These are phyloP conservation scores for Nymphalis polychloros DNA, from an alignment of 2,888 invertebrate genomes.

Conservation along the genomic window DNA sequence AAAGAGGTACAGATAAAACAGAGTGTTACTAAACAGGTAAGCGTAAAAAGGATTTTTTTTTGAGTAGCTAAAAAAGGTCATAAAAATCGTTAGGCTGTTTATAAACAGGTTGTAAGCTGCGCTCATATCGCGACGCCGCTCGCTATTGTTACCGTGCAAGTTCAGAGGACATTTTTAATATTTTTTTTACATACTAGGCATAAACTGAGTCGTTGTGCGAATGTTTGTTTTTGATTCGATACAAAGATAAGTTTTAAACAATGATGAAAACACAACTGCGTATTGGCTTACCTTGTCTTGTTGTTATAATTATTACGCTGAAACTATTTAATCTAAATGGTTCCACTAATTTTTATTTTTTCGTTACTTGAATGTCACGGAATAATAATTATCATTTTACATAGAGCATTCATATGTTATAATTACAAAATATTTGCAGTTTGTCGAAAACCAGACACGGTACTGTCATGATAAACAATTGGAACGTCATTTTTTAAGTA, in stretches of 20 bases:
- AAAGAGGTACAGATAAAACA: neutral
- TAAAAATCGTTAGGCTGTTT: slow-evolving; percentile 56
- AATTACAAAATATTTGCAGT: too few species aligned
- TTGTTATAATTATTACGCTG: too few species aligned
- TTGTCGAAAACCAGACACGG: too few species aligned
- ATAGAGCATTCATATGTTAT: too few species aligned
- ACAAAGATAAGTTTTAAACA: neutral
- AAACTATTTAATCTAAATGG: too few species aligned
- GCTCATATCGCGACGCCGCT: slow-evolving; percentile 27
- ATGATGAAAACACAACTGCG: neutral
- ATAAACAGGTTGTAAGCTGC: slow-evolving; percentile 45
- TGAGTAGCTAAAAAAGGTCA: slow-evolving; percentile 27
- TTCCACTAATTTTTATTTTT: too few species aligned
- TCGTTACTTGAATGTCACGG: too few species aligned
- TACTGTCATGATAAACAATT: too few species aligned
- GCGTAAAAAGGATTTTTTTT: neutral
- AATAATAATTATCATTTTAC: too few species aligned
- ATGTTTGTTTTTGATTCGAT: neutral
- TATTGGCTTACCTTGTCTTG: neutral
- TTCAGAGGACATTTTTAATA: slow-evolving; percentile 5
- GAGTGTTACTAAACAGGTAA: slow-evolving; percentile 49
- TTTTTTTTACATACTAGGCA: slow-evolving; percentile 7
- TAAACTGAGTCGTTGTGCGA: neutral
- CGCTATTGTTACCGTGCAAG: slow-evolving; percentile 36
- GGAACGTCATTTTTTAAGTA: too few species aligned